Conservation (phyloP, 92 coral and sea anemone genomes). For the Montipora capitata region DNA sequence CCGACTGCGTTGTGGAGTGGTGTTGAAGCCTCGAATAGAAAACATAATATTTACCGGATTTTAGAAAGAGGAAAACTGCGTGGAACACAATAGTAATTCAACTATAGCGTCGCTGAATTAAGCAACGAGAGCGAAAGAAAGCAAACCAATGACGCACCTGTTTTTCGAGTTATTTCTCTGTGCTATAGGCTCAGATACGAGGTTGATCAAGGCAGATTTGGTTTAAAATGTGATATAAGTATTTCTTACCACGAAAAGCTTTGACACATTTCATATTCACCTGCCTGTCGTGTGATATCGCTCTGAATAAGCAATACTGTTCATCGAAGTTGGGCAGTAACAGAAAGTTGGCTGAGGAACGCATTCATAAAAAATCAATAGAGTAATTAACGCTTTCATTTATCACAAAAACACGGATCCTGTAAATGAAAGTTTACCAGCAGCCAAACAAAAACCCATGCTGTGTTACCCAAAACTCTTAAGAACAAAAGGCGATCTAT, state of each 20-base stretch:
- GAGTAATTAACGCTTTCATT: constrained; percentile 11
- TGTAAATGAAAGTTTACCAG: not conserved
- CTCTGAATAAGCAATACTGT: not conserved
- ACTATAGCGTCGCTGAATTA: not conserved
- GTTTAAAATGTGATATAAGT: not conserved
- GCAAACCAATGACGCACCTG: not conserved
- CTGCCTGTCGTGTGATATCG: not conserved
- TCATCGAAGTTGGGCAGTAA: constrained; percentile 36
- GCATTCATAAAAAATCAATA: constrained; percentile 27
- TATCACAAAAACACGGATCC: not conserved
- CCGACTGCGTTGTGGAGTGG: too few species aligned
- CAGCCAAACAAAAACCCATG: not conserved
- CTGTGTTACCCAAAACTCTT: constrained; percentile 1
- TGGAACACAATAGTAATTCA: constrained; percentile 11
- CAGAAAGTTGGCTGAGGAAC: constrained; percentile 40
- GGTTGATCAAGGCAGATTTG: not conserved
- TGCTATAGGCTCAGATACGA: constrained; percentile 7
- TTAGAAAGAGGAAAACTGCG: not conserved
- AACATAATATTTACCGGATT: not conserved
- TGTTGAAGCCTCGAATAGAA: not conserved
- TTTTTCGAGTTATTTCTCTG: not conserved
- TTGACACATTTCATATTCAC: not conserved
- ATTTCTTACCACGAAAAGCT: not conserved
- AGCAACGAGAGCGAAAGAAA: not conserved
- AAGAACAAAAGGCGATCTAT: not conserved